Percentiles rank a stretch among this genome's conserved stretches.
Evolutionary conservation across 1,140 invertebrate genomes (phyloP).

Genomic region (Eumeta japonica): DNA sequence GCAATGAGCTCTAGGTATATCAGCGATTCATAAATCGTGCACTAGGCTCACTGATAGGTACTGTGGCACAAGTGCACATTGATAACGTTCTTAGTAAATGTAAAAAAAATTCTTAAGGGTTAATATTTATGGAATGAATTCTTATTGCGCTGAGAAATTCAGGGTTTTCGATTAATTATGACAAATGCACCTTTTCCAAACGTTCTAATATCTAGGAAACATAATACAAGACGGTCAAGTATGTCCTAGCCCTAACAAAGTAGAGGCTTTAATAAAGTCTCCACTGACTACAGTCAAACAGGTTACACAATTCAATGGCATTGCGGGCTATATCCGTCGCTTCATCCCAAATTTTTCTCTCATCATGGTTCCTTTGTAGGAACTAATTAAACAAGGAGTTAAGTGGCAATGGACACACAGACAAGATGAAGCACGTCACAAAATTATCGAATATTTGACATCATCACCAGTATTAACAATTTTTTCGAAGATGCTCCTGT

Average conservation of each 20-base stretch:
- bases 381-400: constrained; percentile 9
- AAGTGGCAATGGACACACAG: constrained; percentile 14
- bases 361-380: constrained; percentile 27
- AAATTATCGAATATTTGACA: constrained; percentile 11
- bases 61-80: constrained; percentile 12
- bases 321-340: constrained; percentile 38
- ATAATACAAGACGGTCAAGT: constrained; percentile 17
- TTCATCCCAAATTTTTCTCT: constrained; percentile 48
- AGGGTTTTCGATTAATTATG: constrained; percentile 21
- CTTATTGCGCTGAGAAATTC: constrained; percentile 14
- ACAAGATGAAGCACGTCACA: constrained; percentile 12
- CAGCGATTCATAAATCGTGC: constrained; percentile 11
- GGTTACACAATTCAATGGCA: constrained; percentile 41
- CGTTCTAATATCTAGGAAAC: constrained; percentile 21
- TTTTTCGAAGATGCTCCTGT: constrained; percentile 16
- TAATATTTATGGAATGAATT: constrained; percentile 16
- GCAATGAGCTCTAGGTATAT: constrained; percentile 12
- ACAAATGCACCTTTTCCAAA: constrained; percentile 21
- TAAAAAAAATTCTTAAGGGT: constrained; percentile 4
- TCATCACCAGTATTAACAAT: constrained; percentile 23
- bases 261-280: constrained; percentile 18
- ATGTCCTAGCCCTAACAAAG: constrained; percentile 18
- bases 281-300: constrained; percentile 23
- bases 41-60: constrained; percentile 5
- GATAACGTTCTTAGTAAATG: constrained; percentile 10